Conservation (phyloP, 2,888 invertebrate species). For the Pseudococcus viburni region DNA sequence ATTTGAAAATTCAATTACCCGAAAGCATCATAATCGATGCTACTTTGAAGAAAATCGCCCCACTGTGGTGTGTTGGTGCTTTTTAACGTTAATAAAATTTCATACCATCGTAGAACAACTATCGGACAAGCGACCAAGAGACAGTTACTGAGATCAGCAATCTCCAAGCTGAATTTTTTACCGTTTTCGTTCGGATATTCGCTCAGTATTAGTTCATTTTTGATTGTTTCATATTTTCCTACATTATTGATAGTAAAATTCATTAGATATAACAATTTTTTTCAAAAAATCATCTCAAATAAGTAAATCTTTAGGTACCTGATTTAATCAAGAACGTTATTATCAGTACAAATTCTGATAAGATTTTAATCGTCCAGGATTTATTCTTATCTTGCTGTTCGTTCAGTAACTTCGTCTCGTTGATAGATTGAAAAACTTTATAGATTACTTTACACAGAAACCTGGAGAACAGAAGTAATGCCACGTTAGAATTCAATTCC, state of each 20-base stretch:
- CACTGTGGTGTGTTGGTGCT: not conserved
- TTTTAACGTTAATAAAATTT: slow-evolving; percentile 38
- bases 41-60: slow-evolving; percentile 13
- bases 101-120: slow-evolving; percentile 40
- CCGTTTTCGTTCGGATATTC: slow-evolving; percentile 44
- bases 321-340: slow-evolving; percentile 66
- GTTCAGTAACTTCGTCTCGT: slow-evolving; percentile 60
- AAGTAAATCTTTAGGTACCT: slow-evolving; percentile 54
- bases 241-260: not conserved
- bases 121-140: slow-evolving; percentile 33
- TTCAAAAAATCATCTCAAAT: not conserved
- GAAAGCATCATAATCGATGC: not conserved
- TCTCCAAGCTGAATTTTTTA: not conserved
- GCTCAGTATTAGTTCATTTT: not conserved
- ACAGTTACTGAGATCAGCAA: not conserved
- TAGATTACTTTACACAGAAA: slow-evolving; percentile 66
- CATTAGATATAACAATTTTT: no score
- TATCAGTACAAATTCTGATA: slow-evolving; percentile 66
- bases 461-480: slow-evolving; percentile 38
- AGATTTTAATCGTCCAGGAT: slow-evolving; percentile 57
- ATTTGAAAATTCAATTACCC: not conserved
- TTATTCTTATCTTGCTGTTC: slow-evolving; percentile 59
- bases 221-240: slow-evolving; percentile 51
- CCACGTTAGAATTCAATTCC: not conserved
- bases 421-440: slow-evolving; percentile 52